Evolutionary conservation across 64 coral and sea anemone species (phyloP).

Genomic region (Pocillopora verrucosa): DNA sequence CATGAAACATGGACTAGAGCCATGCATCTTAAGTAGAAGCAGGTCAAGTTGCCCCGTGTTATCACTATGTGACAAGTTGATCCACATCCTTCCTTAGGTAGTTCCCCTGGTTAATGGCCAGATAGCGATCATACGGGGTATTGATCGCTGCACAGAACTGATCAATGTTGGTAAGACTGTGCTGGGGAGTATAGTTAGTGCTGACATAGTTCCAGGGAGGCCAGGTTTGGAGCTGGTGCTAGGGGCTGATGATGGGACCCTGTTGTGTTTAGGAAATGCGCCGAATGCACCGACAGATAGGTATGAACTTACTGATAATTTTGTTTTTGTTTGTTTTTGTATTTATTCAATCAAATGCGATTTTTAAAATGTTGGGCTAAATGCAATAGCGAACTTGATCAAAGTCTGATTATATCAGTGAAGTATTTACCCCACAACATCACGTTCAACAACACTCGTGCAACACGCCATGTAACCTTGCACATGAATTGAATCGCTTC

Average conservation of each 20-base stretch:
- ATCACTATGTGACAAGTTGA: neutral
- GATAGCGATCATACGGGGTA: slow-evolving; percentile 64
- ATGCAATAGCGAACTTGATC: no score
- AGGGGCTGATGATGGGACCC: slow-evolving; percentile 52
- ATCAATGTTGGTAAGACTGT: slow-evolving; percentile 41
- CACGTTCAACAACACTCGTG: no score
- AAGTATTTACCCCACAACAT: no score
- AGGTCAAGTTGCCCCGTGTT: neutral
- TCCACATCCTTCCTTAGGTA: neutral
- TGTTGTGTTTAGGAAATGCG: slow-evolving; percentile 33
- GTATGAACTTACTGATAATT: neutral
- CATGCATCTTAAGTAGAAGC: neutral
- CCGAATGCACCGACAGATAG: slow-evolving; percentile 4
- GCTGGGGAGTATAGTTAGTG: slow-evolving; percentile 30
- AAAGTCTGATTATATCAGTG: no score
- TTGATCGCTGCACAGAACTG: slow-evolving; percentile 58
- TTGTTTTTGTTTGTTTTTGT: neutral
- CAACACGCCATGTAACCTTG: no score
- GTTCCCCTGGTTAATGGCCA: slow-evolving; percentile 57
- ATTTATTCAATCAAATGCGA: neutral
- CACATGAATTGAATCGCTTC: no score
- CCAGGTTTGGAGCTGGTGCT: slow-evolving; percentile 51
- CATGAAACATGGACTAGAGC: neutral
- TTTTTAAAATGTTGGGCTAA: no score
- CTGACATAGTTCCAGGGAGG: slow-evolving; percentile 39